These are phyloP conservation scores for Halcyon smyrnensis DNA, from an alignment of 2,797 vertebrate genomes.

Conservation along the genomic window DNA sequence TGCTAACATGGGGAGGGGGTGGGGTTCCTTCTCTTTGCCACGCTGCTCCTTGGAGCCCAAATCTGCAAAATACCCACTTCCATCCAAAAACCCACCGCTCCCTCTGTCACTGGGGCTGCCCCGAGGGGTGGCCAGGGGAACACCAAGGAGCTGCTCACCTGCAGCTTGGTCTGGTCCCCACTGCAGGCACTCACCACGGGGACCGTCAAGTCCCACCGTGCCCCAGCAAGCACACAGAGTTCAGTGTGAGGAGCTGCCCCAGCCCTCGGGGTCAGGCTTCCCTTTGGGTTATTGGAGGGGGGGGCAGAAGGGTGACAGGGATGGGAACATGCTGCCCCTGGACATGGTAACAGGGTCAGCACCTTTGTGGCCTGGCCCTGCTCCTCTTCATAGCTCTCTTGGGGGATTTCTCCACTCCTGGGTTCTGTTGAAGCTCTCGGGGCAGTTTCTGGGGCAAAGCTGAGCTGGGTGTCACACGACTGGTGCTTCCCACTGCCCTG, in stretches of 20 bases:
- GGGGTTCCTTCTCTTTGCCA: no score
- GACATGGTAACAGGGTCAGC: no score
- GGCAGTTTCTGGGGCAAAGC: neutral
- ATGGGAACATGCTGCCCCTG: no score
- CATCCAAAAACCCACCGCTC: neutral
- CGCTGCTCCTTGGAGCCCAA: neutral
- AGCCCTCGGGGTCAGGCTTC: no score
- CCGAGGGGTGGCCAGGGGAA: neutral
- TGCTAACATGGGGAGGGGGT: neutral
- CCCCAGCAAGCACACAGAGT: no score
- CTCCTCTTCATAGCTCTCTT: no score
- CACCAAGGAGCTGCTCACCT: neutral
- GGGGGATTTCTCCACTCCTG: neutral
- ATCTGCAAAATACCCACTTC: neutral
- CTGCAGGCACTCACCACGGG: neutral
- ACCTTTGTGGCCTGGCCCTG: no score
- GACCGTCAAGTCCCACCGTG: neutral
- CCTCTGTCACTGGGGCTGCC: neutral
- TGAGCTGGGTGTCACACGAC: fast-evolving
- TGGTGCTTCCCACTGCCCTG: fast-evolving
- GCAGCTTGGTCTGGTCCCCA: no score
- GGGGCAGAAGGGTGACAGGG: no score
- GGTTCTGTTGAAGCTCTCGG: neutral
- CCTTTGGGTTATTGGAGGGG: no score
- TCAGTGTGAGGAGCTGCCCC: no score